phyloP scores from a whole-genome alignment of 2,113 vertebrate species.

The Nycticryphes semicollaris region DNA sequence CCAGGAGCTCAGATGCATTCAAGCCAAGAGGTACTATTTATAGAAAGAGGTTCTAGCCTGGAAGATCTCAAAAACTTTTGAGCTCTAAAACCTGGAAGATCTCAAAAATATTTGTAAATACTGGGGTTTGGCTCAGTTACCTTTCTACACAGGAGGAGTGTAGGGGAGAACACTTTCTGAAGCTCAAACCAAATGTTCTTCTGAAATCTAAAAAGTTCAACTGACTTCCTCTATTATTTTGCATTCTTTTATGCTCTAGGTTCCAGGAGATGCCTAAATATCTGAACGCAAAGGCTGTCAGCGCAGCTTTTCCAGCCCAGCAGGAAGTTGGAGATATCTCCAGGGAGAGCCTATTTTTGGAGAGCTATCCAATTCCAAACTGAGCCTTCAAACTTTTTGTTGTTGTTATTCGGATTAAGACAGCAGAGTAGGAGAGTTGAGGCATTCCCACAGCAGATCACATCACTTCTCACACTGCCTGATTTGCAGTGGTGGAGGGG shows the following conservation, averaged over 20 bases:
- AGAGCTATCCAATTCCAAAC: constrained; percentile 33
- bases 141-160: neutral
- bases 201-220: neutral
- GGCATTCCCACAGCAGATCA: constrained; percentile 48
- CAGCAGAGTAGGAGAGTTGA: neutral
- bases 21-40: neutral
- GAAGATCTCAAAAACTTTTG: neutral
- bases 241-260: constrained; percentile 38
- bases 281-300: constrained; percentile 1
- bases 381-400: constrained; percentile 38
- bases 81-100: constrained; percentile 11
- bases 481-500: neutral
- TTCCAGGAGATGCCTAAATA: constrained; percentile 41
- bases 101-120: constrained; percentile 47
- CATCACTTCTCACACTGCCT: neutral
- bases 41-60: neutral
- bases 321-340: constrained; percentile 60
- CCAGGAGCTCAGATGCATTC: neutral
- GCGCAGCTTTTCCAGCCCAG: constrained; percentile 46
- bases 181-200: neutral
- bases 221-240: constrained; percentile 36
- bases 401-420: constrained; percentile 7
- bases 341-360: constrained; percentile 59
- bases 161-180: neutral
- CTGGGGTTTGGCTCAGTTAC: constrained; percentile 6